These are phyloP conservation scores for Centropus bengalensis DNA, from an alignment of 2,113 vertebrate species.

Conservation along the genomic window DNA sequence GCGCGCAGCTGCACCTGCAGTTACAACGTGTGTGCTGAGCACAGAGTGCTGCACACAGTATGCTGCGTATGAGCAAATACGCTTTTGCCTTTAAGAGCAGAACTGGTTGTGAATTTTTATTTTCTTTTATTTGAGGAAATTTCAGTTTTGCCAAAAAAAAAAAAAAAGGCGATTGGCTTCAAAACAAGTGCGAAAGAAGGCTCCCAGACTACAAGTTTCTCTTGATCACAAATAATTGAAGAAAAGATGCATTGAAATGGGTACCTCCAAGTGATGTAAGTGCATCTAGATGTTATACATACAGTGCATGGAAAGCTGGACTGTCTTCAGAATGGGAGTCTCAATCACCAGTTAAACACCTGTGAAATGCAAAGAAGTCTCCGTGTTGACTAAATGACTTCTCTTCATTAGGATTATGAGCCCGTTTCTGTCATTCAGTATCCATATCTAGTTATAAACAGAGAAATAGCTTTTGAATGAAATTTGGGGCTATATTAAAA, in stretches of 20 bases:
- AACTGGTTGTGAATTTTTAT: background rate
- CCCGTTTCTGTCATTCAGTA: background rate
- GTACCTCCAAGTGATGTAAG: fast-evolving
- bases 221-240: background rate
- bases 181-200: background rate
- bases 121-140: fast-evolving
- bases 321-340: background rate
- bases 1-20: background rate
- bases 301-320: background rate
- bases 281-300: background rate
- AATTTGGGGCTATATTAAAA: background rate
- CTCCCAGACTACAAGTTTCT: background rate
- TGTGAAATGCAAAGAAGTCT: background rate
- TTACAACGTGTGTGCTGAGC: background rate
- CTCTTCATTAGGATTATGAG: background rate
- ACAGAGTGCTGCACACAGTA: background rate
- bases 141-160: background rate
- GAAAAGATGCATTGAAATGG: background rate
- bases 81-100: background rate
- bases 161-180: background rate
- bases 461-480: background rate
- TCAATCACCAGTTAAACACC: background rate
- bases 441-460: background rate
- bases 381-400: background rate
- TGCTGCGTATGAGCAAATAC: background rate